A percentile compares a stretch with the other conserved stretches of the same genome.
Evolutionary conservation across 2,113 vertebrate species (phyloP).

Genomic region (Dromas ardeola): DNA sequence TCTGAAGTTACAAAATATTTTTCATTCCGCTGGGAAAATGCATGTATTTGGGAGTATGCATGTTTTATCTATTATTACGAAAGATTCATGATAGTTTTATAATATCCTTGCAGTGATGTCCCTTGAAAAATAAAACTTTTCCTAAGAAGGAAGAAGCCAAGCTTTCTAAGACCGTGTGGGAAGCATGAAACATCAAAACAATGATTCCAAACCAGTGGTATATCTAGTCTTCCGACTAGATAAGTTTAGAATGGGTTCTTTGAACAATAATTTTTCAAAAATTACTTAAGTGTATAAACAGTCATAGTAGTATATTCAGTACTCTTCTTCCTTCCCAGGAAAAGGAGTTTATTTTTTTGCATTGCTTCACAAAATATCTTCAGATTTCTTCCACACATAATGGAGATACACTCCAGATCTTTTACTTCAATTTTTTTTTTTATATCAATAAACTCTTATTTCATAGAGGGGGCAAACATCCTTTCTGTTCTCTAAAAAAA

Average conservation of each 20-base stretch:
- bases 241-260: slow-evolving; percentile 23
- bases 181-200: slow-evolving; percentile 49
- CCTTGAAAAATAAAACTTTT: slow-evolving; percentile 48
- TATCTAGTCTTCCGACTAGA: not conserved
- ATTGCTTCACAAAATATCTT: not conserved
- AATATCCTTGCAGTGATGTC: not conserved
- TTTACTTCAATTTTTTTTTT: not conserved
- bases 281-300: slow-evolving; percentile 26
- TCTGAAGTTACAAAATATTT: not conserved
- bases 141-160: slow-evolving; percentile 56
- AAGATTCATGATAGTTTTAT: not conserved
- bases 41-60: not conserved
- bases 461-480: not conserved
- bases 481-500: not conserved
- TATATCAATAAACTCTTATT: not conserved
- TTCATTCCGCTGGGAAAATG: not conserved
- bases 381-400: not conserved
- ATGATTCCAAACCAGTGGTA: slow-evolving; percentile 25
- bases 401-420: not conserved
- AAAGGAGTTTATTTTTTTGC: not conserved
- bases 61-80: not conserved
- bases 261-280: slow-evolving; percentile 23
- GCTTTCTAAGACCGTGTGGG: not conserved
- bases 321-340: not conserved
- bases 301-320: not conserved